These are phyloP conservation scores for Drosophila ezoana DNA, from an alignment of 2,888 invertebrate species.

Conservation along the genomic window DNA sequence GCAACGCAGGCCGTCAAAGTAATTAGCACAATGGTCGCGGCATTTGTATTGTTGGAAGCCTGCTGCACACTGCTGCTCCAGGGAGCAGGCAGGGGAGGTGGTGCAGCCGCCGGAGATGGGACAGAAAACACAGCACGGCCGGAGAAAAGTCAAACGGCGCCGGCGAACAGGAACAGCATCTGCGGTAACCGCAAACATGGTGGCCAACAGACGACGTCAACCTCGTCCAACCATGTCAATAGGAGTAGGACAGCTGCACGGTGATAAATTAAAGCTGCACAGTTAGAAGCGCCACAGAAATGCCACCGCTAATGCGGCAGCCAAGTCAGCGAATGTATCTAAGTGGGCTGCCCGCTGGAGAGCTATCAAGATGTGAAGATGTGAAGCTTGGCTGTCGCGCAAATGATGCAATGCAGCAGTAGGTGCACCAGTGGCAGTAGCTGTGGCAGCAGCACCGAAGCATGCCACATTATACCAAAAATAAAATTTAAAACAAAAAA, in stretches of 20 bases:
- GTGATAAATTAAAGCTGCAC: slow-evolving; percentile 75
- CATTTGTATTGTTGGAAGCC: slow-evolving; percentile 78
- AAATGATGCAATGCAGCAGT: slow-evolving; percentile 54
- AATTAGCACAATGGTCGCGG: slow-evolving; percentile 81
- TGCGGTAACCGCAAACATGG: slow-evolving; percentile 10
- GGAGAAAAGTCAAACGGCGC: slow-evolving; percentile 47
- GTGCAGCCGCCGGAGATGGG: slow-evolving; percentile 14
- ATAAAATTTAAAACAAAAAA: slow-evolving; percentile 14
- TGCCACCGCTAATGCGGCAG: slow-evolving; percentile 73
- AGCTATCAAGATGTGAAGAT: slow-evolving; percentile 53
- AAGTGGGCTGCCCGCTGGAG: slow-evolving; percentile 60
- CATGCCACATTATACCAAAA: slow-evolving; percentile 27
- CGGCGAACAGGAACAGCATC: slow-evolving; percentile 16
- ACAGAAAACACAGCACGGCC: slow-evolving; percentile 4
- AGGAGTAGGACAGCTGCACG: slow-evolving; percentile 65
- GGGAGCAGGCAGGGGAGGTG: slow-evolving; percentile 28
- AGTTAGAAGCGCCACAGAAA: slow-evolving; percentile 59
- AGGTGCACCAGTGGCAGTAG: not conserved
- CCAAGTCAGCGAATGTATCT: slow-evolving; percentile 53
- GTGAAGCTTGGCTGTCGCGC: slow-evolving; percentile 54
- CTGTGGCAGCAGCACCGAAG: slow-evolving; percentile 11
- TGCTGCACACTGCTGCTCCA: slow-evolving; percentile 67
- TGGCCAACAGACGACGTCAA: slow-evolving; percentile 25
- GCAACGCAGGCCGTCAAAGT: slow-evolving; percentile 79
- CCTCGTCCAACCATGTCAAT: slow-evolving; percentile 65